These are phyloP conservation scores for Cyrtonyx montezumae DNA, from an alignment of 2,113 vertebrate species.

Conservation along the genomic window DNA sequence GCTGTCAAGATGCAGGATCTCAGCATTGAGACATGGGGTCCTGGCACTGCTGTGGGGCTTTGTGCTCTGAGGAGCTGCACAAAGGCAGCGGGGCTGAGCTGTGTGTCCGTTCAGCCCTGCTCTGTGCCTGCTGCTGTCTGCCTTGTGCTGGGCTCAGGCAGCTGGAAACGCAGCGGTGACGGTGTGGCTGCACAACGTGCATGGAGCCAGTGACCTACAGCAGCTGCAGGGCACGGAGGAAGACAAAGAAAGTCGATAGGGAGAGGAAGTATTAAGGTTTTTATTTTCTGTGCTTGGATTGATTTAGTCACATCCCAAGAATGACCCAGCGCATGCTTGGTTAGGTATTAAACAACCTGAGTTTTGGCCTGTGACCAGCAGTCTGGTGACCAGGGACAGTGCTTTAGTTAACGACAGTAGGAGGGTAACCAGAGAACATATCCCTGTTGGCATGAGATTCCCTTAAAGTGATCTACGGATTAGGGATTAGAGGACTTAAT, in stretches of 20 bases:
- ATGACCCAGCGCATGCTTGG: neutral
- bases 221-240: neutral
- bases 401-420: constrained; percentile 18
- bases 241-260: neutral
- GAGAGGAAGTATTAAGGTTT: neutral
- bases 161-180: neutral
- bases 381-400: neutral
- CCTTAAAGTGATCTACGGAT: constrained; percentile 54
- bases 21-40: neutral
- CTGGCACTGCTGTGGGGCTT: neutral
- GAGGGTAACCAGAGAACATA: constrained; percentile 10
- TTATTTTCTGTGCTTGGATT: neutral
- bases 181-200: neutral
- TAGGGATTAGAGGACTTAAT: constrained; percentile 56
- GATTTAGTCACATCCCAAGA: neutral
- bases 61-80: neutral
- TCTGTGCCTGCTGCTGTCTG: neutral
- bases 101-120: neutral
- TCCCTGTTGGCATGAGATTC: constrained; percentile 15
- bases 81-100: accelerated
- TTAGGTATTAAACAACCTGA: neutral
- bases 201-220: neutral
- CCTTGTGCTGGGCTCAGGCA: neutral
- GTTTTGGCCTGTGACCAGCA: neutral
- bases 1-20: neutral